Evolutionary conservation across 92 coral and sea anemone genomes (phyloP), one percentile per base, ranked within the genome.

Genomic region (Siderastrea siderea): DNA sequence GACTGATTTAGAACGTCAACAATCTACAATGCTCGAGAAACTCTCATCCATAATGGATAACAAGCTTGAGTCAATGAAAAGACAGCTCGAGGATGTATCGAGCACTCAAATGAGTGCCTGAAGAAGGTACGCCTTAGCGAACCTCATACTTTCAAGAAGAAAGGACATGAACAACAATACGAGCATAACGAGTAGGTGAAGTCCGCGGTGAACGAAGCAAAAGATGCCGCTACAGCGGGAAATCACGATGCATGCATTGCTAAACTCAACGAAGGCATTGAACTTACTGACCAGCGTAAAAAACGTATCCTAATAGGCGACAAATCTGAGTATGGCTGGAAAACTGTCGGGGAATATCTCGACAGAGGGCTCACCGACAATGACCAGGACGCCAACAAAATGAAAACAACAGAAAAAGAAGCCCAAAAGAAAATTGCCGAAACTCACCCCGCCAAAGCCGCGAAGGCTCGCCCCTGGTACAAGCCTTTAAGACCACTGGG

Each of bases 381-480:
- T 50, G 89, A 85, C 14, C 82, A 75, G 26, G 88, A 90, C 74
- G 90, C 90, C 14, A 90, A 86, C 47, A 91, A 86, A 82, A 86
- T 85, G 63, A 90, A 90, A 45, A 90, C 86, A 65, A 88, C 90
- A 46, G 90, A 86, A 68, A 88, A 90, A 86, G 93, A 90, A 47
- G 93, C 74, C 10, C 90, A 90, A 47, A 75, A 88, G 71, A 90
- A 90, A 79, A 67, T 90, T 46, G 81, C 46, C 62, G 90, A 86
- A 78, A 47, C 74, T 49, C 87, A 78, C n/a, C 68, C 70, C 49
- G 68, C 55, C 83, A 79, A 58, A 79, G 75, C 52, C 55, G 75
- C 68, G 68, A 73, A 73, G 48, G 69, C 57, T 69, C 85, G 90
- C 63, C 2, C 74, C 50, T 68, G 74, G 74, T 6, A 8, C 44